phyloP scores from a whole-genome alignment of 2,888 invertebrate genomes.

The Zootermopsis nevadensis region DNA sequence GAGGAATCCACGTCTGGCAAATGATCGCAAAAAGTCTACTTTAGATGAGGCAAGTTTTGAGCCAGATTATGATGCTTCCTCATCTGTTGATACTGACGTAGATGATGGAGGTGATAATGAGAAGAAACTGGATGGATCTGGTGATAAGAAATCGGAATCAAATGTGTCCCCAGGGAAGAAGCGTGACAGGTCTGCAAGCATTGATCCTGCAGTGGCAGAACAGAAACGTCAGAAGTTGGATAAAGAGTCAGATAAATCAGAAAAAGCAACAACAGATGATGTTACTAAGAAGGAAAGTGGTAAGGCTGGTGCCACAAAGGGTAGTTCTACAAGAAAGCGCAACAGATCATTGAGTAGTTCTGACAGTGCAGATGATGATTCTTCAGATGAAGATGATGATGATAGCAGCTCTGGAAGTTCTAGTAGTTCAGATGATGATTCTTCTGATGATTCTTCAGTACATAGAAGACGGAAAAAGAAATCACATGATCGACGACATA shows the following conservation, averaged over 20 bases:
- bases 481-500: slow-evolving; percentile 34
- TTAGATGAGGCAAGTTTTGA: slow-evolving; percentile 80
- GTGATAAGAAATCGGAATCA: slow-evolving; percentile 54
- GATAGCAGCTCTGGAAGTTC: slow-evolving; percentile 64
- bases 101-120: slow-evolving; percentile 58
- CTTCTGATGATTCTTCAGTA: slow-evolving; percentile 46
- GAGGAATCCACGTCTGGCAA: slow-evolving; percentile 54
- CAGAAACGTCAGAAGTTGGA: slow-evolving; percentile 47
- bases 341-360: slow-evolving; percentile 60
- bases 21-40: slow-evolving; percentile 73
- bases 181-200: slow-evolving; percentile 43
- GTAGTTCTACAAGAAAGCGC: slow-evolving; percentile 63
- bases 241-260: slow-evolving; percentile 57
- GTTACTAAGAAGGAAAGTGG: slow-evolving; percentile 62
- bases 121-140: slow-evolving; percentile 34
- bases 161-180: slow-evolving; percentile 55
- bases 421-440: slow-evolving; percentile 46
- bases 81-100: slow-evolving; percentile 72
- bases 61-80: slow-evolving; percentile 77
- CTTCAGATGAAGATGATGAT: slow-evolving; percentile 44
- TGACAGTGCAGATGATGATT: slow-evolving; percentile 40
- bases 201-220: slow-evolving; percentile 55
- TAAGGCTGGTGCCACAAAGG: slow-evolving; percentile 59
- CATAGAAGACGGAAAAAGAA: slow-evolving; percentile 45
- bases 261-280: slow-evolving; percentile 60